Base-by-base conservation (phyloP, 2,113 vertebrate genomes). In the Corvus hawaiiensis region DNA sequence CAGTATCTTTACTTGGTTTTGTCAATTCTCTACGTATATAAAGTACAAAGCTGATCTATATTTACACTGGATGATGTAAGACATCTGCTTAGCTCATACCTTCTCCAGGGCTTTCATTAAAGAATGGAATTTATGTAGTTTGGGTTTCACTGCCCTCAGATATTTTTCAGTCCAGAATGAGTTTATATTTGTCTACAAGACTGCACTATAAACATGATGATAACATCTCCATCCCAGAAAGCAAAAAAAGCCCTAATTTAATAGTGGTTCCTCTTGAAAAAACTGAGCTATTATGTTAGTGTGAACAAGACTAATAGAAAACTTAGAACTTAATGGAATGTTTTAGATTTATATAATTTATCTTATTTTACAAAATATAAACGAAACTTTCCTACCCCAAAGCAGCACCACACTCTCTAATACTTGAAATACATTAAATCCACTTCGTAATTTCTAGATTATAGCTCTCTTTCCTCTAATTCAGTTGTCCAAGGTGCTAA, bases 131-230 rank as follows among this genome's bases (percentile, higher is more conserved):
- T 74, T 37, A n/a, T 18, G 58, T 7, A 48, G 21, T 39, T 43
- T 27, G 37, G 7, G 7, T 84, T 84, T 78, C 26, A 78, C 8
- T 21, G 22, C 26, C 26, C 10, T 58, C 0, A 0, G n/a, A 10
- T 21, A n/a, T 55, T 74, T 75, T 48, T n/a, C 69, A 54, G 8
- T 67, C 90, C 28, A 46, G n/a, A 82, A 84, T 14, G 11, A 75
- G 5, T 23, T 71, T 16, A 11, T 43, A 55, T 89, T 84, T 87
- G 7, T 62, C 33, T 30, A 63, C 6, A 52, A 51, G n/a, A 37
- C 19, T 19, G 20, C 7, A 19, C 8, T 27, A 12, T 21, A 79
- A 72, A 71, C 6, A 22, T 16, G 33, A 66, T 48, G 9, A 81
- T 51, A 87, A 41, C 26, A 43, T 37, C 52, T 71, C 39, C 35